phyloP scores from a whole-genome alignment of 2,797 vertebrate genomes.

The Aldrovandia affinis region DNA sequence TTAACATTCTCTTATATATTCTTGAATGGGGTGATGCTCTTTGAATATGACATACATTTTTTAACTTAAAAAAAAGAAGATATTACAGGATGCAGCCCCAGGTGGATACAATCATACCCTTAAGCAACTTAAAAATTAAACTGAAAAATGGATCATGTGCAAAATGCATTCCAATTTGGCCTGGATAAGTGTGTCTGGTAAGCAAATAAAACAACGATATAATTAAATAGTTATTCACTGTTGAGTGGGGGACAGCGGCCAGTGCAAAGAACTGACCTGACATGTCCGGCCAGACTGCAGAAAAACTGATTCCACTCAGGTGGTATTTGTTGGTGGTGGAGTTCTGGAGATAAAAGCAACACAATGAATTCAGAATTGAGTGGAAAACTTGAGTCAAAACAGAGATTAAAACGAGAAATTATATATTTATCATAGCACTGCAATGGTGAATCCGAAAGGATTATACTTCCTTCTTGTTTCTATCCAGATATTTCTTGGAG shows the following conservation, averaged over 20 bases:
- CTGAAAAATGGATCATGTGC: background rate
- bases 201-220: background rate
- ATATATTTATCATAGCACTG: background rate
- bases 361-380: constrained; percentile 17
- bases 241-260: background rate
- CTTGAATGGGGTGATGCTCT: too few species aligned
- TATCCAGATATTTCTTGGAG: background rate
- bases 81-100: too few species aligned
- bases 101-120: too few species aligned
- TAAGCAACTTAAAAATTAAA: too few species aligned
- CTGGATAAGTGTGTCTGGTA: background rate
- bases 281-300: constrained; percentile 62
- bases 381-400: constrained; percentile 13
- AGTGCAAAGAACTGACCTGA: constrained; percentile 61
- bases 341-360: constrained; percentile 62
- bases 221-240: background rate
- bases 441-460: background rate
- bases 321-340: constrained; percentile 71
- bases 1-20: too few species aligned
- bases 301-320: constrained; percentile 65
- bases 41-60: too few species aligned
- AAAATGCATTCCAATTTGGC: background rate
- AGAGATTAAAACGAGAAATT: background rate
- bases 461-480: too few species aligned
- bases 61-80: too few species aligned